phyloP scores from a whole-genome alignment of 1,140 invertebrate genomes.

The Archivesica marissinica region DNA sequence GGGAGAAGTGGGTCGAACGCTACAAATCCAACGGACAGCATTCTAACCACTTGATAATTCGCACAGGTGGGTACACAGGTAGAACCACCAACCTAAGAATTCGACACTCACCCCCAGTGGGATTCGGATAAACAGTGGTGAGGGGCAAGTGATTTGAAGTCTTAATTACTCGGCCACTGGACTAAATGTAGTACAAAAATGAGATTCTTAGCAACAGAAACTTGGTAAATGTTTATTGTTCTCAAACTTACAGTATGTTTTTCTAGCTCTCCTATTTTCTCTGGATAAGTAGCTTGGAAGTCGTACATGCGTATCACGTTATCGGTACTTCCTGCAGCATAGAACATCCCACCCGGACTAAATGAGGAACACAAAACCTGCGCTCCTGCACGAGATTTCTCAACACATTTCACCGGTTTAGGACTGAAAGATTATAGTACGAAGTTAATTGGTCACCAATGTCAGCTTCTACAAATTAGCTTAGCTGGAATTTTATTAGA shows the following conservation, averaged over 20 bases:
- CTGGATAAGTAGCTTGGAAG: constrained; percentile 90
- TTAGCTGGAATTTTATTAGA: no score
- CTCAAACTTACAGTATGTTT: constrained; percentile 88
- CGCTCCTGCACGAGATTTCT: constrained; percentile 96
- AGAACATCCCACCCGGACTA: constrained; percentile 96
- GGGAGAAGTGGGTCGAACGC: no score
- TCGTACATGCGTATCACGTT: constrained; percentile 96
- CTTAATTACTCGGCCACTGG: no score
- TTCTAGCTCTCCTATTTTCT: constrained; percentile 92
- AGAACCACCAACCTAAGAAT: no score
- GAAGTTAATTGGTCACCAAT: no score
- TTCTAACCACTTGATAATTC: background rate
- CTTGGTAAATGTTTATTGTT: background rate
- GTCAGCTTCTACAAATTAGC: no score
- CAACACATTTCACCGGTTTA: constrained; percentile 95
- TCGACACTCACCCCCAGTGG: no score
- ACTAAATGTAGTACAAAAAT: no score
- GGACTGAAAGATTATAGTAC: constrained; percentile 87
- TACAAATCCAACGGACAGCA: no score
- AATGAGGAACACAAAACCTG: constrained; percentile 99
- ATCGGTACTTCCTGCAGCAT: constrained; percentile 97
- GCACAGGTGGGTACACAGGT: background rate
- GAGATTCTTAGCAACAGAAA: no score
- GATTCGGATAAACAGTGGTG: no score
- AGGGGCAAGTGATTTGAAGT: no score